A percentile compares a stretch with the other conserved stretches of the same genome.
Evolutionary conservation across 2,888 invertebrate genomes (phyloP).

Genomic region (Drosophila pegasa): DNA sequence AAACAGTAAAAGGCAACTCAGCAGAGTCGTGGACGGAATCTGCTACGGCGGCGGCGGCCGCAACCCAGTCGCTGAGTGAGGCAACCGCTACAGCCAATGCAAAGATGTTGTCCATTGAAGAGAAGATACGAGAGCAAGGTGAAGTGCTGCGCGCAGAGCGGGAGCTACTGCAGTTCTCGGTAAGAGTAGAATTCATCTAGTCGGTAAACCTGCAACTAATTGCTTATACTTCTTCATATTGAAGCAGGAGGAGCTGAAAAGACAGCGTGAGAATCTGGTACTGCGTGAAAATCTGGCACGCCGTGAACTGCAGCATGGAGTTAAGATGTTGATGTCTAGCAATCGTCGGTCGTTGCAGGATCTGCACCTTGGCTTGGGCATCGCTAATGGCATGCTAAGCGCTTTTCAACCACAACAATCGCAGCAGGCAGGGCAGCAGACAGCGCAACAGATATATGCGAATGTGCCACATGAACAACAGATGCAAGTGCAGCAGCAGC

Average conservation of each 20-base stretch:
- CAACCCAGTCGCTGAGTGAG: slow-evolving; percentile 85
- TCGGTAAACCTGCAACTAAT: not conserved
- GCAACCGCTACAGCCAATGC: slow-evolving; percentile 84
- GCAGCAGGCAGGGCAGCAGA: slow-evolving; percentile 54
- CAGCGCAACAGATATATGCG: slow-evolving; percentile 62
- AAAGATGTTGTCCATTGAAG: slow-evolving; percentile 88
- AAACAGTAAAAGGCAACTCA: slow-evolving; percentile 81
- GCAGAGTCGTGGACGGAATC: slow-evolving; percentile 83
- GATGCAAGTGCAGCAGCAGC: slow-evolving; percentile 45
- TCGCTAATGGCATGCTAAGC: slow-evolving; percentile 66
- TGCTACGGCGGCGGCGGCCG: slow-evolving; percentile 81
- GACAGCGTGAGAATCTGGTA: slow-evolving; percentile 90
- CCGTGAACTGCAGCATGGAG: slow-evolving; percentile 85
- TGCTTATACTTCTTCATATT: not conserved
- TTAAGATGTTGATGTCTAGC: slow-evolving; percentile 84
- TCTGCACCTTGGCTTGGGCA: slow-evolving; percentile 83
- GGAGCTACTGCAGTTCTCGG: slow-evolving; percentile 88
- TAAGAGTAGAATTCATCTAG: slow-evolving; percentile 21
- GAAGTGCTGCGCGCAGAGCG: slow-evolving; percentile 92
- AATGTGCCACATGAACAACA: slow-evolving; percentile 68
- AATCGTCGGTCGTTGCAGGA: slow-evolving; percentile 89
- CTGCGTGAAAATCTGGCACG: slow-evolving; percentile 88
- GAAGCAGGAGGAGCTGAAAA: slow-evolving; percentile 91
- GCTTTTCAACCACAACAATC: slow-evolving; percentile 56
- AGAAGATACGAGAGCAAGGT: slow-evolving; percentile 89